A percentile compares a stretch with the other conserved stretches of the same genome.
These are phyloP conservation scores for Microctenopoma lineatum DNA, from an alignment of 2,797 vertebrate species.

Conservation along the genomic window DNA sequence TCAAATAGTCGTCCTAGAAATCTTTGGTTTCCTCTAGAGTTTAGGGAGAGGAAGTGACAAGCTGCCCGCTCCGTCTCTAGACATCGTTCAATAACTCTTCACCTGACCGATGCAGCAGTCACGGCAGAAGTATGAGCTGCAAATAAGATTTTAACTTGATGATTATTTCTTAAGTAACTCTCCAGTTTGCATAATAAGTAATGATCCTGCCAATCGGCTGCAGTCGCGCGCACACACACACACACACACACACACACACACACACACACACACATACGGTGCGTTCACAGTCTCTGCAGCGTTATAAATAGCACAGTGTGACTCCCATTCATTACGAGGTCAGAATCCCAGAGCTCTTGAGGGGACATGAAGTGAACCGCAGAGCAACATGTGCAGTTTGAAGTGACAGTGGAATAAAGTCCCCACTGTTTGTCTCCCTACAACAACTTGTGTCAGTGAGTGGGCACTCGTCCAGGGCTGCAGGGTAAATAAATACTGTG, in stretches of 20 bases:
- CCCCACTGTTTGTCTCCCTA: slow-evolving; percentile 70
- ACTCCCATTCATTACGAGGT: slow-evolving; percentile 62
- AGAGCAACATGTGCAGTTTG: slow-evolving; percentile 52
- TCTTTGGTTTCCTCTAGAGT: too few species aligned
- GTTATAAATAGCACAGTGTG: slow-evolving; percentile 54
- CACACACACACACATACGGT: slow-evolving; percentile 15
- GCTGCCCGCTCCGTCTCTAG: slow-evolving; percentile 3
- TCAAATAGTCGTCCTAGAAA: too few species aligned
- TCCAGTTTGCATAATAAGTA: slow-evolving; percentile 39
- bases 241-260: slow-evolving; percentile 16
- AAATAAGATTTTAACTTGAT: slow-evolving; percentile 17
- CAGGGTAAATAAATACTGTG: slow-evolving; percentile 75
- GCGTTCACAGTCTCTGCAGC: slow-evolving; percentile 42
- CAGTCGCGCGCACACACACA: slow-evolving; percentile 30
- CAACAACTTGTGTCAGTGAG: slow-evolving; percentile 58
- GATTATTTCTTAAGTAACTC: slow-evolving; percentile 31
- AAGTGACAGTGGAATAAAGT: slow-evolving; percentile 74
- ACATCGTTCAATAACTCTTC: slow-evolving; percentile 7
- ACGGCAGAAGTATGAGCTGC: slow-evolving; percentile 14
- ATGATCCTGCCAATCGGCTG: slow-evolving; percentile 33
- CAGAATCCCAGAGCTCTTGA: slow-evolving; percentile 49
- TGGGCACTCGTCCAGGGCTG: slow-evolving; percentile 65
- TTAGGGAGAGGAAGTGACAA: neutral
- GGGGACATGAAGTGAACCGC: slow-evolving; percentile 55
- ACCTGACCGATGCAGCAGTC: neutral